Conservation (phyloP, 2,113 vertebrate species). For the Pseudonaja textilis region DNA sequence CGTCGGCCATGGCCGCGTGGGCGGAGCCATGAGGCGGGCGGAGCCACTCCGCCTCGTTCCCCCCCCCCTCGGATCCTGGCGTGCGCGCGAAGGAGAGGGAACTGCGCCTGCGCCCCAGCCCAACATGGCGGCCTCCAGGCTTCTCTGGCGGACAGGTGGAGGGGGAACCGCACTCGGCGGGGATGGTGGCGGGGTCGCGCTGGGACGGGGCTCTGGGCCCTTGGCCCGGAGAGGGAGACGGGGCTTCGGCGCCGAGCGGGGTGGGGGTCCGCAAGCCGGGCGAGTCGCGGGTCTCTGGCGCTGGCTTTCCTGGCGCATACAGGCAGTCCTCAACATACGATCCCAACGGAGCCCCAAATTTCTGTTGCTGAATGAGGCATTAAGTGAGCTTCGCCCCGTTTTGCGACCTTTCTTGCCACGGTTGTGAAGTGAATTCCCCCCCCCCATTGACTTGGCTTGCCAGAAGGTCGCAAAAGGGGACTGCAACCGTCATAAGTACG, state of each 20-base stretch:
- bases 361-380: neutral
- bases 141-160: conserved; percentile 24
- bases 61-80: neutral
- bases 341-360: neutral
- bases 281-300: no score
- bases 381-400: neutral
- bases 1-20: neutral
- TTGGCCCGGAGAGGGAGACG: no score
- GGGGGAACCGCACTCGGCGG: rapidly evolving
- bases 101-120: neutral
- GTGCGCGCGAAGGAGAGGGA: neutral
- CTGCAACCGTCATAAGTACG: neutral
- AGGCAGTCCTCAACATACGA: neutral
- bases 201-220: neutral
- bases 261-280: no score
- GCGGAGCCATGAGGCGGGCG: neutral
- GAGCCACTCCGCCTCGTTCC: neutral
- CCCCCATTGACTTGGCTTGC: neutral
- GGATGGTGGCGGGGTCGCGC: neutral
- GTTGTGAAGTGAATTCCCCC: neutral
- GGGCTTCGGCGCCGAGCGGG: neutral
- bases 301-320: no score
- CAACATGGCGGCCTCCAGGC: conserved; percentile 33
- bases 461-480: neutral
- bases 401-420: neutral